These are phyloP conservation scores for Conger conger DNA, from an alignment of 2,113 vertebrate genomes.

Conservation along the genomic window DNA sequence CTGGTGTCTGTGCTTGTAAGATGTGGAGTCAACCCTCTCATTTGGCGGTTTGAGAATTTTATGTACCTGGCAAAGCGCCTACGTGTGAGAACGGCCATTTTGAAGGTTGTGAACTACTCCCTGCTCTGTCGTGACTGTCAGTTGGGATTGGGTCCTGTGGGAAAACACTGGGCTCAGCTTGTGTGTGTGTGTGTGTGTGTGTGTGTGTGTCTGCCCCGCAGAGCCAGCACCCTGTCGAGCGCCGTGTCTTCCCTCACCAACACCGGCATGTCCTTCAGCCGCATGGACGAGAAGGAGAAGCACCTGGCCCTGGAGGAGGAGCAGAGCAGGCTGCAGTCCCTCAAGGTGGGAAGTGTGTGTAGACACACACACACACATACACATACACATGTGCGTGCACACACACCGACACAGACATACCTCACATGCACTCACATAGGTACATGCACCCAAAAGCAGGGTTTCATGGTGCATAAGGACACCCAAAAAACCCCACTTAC, in stretches of 20 bases:
- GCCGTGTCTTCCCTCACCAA: conserved; percentile 82
- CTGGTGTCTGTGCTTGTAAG: background rate
- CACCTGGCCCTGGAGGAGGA: conserved; percentile 73
- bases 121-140: background rate
- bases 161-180: conserved; percentile 4
- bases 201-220: conserved; percentile 40
- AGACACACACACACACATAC: background rate
- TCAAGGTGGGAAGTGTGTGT: conserved; percentile 62
- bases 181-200: conserved; percentile 19
- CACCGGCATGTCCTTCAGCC: conserved; percentile 82
- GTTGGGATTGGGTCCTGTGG: background rate
- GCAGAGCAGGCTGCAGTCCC: conserved; percentile 70
- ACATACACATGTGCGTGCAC: background rate
- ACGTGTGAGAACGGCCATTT: background rate
- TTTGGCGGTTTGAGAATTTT: background rate
- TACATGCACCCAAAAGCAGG: too few relatives aligned
- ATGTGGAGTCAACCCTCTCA: too few relatives aligned
- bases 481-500: too few relatives aligned
- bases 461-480: too few relatives aligned
- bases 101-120: background rate
- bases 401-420: background rate
- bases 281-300: conserved; percentile 82
- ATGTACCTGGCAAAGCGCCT: background rate
- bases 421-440: too few relatives aligned
- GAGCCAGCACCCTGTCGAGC: conserved; percentile 80